Percentiles rank a stretch among this genome's conserved stretches.
These are phyloP conservation scores for Petrocephalus sullivani DNA, from an alignment of 2,797 vertebrate species.

Conservation along the genomic window DNA sequence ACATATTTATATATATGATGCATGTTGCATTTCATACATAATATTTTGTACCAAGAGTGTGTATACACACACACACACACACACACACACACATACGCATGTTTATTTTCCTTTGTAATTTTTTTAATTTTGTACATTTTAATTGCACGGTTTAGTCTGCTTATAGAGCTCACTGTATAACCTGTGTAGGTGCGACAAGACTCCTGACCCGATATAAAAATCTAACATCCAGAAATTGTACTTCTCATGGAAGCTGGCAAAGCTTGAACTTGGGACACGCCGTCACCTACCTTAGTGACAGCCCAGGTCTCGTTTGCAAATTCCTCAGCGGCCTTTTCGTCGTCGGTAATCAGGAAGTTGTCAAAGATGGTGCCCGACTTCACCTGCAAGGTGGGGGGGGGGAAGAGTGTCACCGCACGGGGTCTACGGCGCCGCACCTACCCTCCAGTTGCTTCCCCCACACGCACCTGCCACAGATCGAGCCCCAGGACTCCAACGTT, in stretches of 20 bases:
- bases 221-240: neutral
- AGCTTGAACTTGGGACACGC: neutral
- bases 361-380: slow-evolving; percentile 80
- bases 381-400: slow-evolving; percentile 53
- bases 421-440: neutral
- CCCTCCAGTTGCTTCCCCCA: neutral
- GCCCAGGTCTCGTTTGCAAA: slow-evolving; percentile 71
- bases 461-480: slow-evolving; percentile 71
- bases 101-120: neutral
- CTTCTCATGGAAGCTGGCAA: neutral
- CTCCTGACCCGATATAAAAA: neutral
- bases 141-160: neutral
- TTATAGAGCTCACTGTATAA: neutral
- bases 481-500: slow-evolving; percentile 63
- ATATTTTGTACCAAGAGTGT: neutral
- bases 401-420: neutral
- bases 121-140: neutral
- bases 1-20: no score
- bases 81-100: neutral
- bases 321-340: slow-evolving; percentile 71
- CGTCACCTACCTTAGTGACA: slow-evolving; percentile 61
- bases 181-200: neutral
- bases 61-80: neutral
- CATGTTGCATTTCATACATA: neutral
- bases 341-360: slow-evolving; percentile 71